Evolutionary conservation across 2,888 invertebrate species (phyloP).

Genomic region (Minunthozetes semirufus): DNA sequence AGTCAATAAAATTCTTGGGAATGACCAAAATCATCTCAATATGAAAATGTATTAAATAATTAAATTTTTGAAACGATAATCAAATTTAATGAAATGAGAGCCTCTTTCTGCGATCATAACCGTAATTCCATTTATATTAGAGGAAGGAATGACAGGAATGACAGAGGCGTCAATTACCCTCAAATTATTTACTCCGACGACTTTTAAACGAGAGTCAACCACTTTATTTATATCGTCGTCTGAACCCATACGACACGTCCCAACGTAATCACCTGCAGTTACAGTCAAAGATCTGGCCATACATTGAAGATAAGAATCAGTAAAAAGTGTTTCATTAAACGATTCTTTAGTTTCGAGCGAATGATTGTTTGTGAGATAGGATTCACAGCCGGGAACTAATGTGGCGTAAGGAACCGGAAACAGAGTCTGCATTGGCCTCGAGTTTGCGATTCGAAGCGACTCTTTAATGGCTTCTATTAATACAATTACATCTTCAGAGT

Average conservation of each 20-base stretch:
- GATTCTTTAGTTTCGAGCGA: not conserved
- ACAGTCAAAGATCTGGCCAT: constrained; percentile 26
- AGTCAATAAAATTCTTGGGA: too few relatives aligned
- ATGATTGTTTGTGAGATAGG: not conserved
- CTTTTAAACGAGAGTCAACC: not conserved
- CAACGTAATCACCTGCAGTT: constrained; percentile 28
- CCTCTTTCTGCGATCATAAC: not conserved
- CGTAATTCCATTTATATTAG: not conserved
- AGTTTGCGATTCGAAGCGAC: not conserved
- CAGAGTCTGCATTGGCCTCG: not conserved
- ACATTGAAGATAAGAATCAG: constrained; percentile 8
- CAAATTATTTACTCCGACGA: not conserved
- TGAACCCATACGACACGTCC: constrained; percentile 18
- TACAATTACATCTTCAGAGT: not conserved
- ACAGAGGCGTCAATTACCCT: not conserved
- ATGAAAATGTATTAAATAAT: too few relatives aligned
- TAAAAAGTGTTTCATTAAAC: not conserved
- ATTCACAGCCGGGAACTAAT: not conserved
- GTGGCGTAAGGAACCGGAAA: not conserved
- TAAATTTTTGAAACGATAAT: not conserved
- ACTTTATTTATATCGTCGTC: not conserved
- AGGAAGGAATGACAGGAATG: not conserved
- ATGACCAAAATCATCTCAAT: too few relatives aligned
- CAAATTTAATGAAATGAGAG: not conserved
- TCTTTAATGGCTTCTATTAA: not conserved